Conservation (phyloP, 2,113 vertebrate genomes). For the Stictonetta naevosa region DNA sequence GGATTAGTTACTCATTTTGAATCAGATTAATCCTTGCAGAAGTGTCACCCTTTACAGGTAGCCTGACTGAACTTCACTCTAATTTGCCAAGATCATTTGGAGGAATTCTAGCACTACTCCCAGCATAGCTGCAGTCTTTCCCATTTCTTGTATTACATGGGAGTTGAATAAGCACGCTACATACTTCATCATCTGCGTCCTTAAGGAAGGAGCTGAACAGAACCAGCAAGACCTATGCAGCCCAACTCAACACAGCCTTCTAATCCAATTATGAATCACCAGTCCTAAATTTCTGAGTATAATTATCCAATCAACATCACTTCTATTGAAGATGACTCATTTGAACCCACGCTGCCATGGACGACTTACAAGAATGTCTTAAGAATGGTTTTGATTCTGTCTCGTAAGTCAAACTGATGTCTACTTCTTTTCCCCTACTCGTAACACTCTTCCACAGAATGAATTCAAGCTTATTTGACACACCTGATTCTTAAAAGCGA, state of each 20-base stretch:
- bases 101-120: neutral
- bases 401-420: neutral
- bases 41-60: neutral
- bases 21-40: neutral
- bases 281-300: neutral
- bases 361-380: neutral
- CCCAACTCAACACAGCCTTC: neutral
- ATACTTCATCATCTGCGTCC: neutral
- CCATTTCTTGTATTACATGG: neutral
- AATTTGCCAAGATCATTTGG: neutral
- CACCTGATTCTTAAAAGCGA: accelerated
- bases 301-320: neutral
- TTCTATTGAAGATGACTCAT: neutral
- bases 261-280: neutral
- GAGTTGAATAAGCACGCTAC: neutral
- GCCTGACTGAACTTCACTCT: neutral
- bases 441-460: neutral
- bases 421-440: neutral
- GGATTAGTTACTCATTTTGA: neutral
- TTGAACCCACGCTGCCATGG: neutral
- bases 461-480: neutral
- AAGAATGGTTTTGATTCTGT: too few species aligned
- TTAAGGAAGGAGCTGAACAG: neutral
- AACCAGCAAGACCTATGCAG: neutral
- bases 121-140: neutral